phyloP scores from a whole-genome alignment of 2,113 vertebrate genomes.

The Parus major region DNA sequence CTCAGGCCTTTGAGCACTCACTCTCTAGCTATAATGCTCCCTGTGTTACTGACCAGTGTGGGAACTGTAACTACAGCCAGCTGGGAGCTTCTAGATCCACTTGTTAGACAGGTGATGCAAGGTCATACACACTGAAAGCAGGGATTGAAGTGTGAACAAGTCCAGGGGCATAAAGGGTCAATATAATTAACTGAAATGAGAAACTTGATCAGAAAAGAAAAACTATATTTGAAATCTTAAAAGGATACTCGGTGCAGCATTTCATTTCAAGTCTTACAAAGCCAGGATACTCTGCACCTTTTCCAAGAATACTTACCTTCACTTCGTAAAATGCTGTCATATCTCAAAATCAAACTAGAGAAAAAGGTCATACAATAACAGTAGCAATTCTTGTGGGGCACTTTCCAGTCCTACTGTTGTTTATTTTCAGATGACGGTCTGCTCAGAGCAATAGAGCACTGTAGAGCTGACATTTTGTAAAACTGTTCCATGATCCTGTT shows the following conservation, averaged over 20 bases:
- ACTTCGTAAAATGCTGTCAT: not conserved
- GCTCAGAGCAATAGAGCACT: not conserved
- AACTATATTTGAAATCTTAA: not conserved
- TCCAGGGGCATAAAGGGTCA: not conserved
- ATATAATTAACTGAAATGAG: not conserved
- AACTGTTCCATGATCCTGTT: not conserved
- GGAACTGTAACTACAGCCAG: not conserved
- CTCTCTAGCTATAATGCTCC: fast-evolving
- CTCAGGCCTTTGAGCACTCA: no score
- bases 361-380: not conserved
- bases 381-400: not conserved
- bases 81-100: not conserved
- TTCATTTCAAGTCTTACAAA: not conserved
- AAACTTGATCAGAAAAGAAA: not conserved
- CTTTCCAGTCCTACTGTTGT: not conserved
- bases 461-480: not conserved
- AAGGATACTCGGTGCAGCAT: not conserved
- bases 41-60: no score
- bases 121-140: fast-evolving
- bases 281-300: not conserved
- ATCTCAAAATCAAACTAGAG: not conserved
- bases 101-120: not conserved
- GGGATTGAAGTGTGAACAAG: not conserved
- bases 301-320: not conserved
- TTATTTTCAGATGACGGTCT: not conserved